Evolutionary conservation across 1,140 invertebrate genomes (phyloP).

Genomic region (Polypedilum pembai): DNA sequence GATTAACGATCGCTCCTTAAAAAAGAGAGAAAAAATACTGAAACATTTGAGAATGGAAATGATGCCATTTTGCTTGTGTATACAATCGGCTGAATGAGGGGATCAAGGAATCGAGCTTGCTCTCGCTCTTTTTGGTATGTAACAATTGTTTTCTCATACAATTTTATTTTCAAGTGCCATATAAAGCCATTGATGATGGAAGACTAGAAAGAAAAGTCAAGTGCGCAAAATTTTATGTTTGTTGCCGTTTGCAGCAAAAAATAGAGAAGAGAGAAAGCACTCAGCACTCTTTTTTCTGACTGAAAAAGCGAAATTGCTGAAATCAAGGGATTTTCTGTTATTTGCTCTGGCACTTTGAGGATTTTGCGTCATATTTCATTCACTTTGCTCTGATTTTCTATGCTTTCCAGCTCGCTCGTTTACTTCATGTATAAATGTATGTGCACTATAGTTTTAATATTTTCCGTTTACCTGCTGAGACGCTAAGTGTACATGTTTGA

Average conservation of each 20-base stretch:
- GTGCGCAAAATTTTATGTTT: background rate
- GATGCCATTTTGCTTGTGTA: too few species aligned
- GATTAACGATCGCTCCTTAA: too few species aligned
- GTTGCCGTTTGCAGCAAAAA: background rate
- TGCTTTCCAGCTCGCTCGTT: background rate
- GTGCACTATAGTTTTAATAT: background rate
- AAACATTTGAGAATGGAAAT: too few species aligned
- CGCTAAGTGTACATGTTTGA: background rate
- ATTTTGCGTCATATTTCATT: constrained; percentile 24
- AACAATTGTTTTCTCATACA: background rate
- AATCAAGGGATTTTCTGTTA: background rate
- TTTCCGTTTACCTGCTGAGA: background rate
- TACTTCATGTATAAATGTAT: too few species aligned
- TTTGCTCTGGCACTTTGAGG: constrained; percentile 23
- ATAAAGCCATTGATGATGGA: background rate
- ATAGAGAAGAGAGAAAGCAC: too few species aligned
- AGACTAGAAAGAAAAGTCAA: background rate
- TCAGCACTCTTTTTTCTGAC: too few species aligned
- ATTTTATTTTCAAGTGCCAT: constrained; percentile 4
- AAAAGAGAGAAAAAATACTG: too few species aligned
- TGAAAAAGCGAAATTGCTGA: constrained; percentile 3
- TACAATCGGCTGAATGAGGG: too few species aligned
- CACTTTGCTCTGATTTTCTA: background rate
- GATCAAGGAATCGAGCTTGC: too few species aligned
- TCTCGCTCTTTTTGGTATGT: background rate